Evolutionary conservation across 2,888 invertebrate genomes (phyloP).

Genomic region (Clitarchus hookeri): DNA sequence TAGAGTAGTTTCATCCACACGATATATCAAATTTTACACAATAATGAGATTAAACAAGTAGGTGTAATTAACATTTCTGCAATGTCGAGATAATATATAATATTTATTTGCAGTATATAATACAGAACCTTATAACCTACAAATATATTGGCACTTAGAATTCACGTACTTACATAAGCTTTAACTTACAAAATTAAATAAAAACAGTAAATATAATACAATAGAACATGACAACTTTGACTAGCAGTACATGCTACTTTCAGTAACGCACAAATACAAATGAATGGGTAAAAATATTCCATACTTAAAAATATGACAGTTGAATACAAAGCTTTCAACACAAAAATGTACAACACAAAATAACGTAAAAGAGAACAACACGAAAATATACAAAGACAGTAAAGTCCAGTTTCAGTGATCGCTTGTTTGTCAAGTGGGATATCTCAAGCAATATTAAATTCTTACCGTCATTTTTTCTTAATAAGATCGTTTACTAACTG

Average conservation of each 20-base stretch:
- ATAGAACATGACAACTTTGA: background rate
- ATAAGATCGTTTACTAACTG: too few relatives aligned
- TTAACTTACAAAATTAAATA: background rate
- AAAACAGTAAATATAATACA: background rate
- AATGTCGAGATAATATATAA: background rate
- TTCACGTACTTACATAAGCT: background rate
- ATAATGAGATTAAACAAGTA: too few relatives aligned
- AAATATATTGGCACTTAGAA: background rate
- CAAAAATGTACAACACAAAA: background rate
- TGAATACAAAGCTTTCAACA: background rate
- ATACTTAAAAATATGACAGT: background rate
- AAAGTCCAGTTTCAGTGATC: background rate
- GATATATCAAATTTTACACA: too few relatives aligned
- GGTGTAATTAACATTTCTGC: too few relatives aligned
- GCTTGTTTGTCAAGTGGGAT: background rate
- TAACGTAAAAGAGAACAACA: background rate
- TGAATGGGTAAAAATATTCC: background rate
- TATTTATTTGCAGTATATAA: background rate
- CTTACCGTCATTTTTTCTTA: too few relatives aligned
- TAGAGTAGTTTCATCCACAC: too few relatives aligned
- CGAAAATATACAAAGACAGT: background rate
- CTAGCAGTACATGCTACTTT: constrained; percentile 1
- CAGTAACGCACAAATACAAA: background rate
- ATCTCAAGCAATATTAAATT: background rate
- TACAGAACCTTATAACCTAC: background rate